Evolutionary conservation across 2,113 vertebrate species (phyloP), one percentile per base, ranked within the genome.

Genomic region (Heterocephalus glaber): DNA sequence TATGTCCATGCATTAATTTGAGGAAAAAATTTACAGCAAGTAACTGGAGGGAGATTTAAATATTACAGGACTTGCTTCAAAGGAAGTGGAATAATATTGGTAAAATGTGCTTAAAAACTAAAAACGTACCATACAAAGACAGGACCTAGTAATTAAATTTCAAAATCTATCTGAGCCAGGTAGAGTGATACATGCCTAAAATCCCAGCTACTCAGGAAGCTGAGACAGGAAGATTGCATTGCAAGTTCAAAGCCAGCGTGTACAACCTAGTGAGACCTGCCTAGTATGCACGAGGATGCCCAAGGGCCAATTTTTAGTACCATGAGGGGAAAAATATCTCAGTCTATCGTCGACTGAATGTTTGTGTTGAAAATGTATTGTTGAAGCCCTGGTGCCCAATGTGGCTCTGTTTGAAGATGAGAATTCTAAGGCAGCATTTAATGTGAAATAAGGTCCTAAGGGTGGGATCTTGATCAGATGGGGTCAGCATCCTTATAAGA

Each of bases 41-140:
- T 68, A 96, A 82, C 66, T 7, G 68, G 41, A 87, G 49, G 28
- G 41, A 60, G n/a, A 76, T 72, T 38, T 94, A 86, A 77, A 94
- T 33, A 74, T 30, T 17, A 61, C 8, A 76, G 52, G 66, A 77
- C n/a, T 54, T 52, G 3, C 65, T 74, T 61, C 35, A 95, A 41
- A 70, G 54, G 10, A 90, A 90, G n/a, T 68, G 22, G 24, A 58
- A 60, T 81, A 81, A 54, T 47, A 60, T 44, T n/a, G 9, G 5
- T 66, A 76, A 79, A 60, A 81, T 70, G 17, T 56, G 56, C 28
- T 52, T 95, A 6, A 89, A 85, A 81, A 89, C 41, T 58, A 70
- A 63, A 81, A 80, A 90, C 17, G 17, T 61, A 41, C 76, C 54
- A 4, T 79, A 68, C 35, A 58, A 72, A 82, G 33, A 68, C n/a